Conservation (phyloP, 2,113 vertebrate genomes). For the Psammodynastes pulverulentus region DNA sequence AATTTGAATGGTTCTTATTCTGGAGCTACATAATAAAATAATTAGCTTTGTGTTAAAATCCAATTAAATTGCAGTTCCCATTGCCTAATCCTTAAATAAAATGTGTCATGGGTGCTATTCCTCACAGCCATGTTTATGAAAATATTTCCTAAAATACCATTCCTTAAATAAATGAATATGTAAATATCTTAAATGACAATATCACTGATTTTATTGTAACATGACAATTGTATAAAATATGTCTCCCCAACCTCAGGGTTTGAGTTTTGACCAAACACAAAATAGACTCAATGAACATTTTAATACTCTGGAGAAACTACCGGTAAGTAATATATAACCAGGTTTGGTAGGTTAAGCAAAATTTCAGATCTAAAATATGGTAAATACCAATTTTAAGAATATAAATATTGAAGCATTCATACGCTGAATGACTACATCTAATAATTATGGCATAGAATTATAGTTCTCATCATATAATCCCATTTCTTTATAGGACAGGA, state of each 20-base stretch:
- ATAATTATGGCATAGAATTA: background rate
- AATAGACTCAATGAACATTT: background rate
- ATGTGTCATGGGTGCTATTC: background rate
- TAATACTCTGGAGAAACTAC: background rate
- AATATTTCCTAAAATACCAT: background rate
- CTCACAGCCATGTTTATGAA: background rate
- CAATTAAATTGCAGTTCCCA: background rate
- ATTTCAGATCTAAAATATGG: background rate
- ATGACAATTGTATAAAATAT: background rate
- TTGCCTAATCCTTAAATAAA: background rate
- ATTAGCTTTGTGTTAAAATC: background rate
- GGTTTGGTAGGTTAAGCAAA: background rate
- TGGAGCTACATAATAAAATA: background rate
- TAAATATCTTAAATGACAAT: background rate
- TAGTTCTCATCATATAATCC: background rate
- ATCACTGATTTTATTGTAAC: background rate
- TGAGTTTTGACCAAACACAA: background rate
- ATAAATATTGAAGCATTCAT: background rate
- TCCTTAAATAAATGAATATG: background rate
- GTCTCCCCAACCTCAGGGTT: background rate
- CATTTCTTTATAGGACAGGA: background rate
- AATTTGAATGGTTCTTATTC: background rate
- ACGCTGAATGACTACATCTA: background rate
- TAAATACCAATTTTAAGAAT: background rate
- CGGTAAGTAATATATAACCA: background rate